Conservation (phyloP, 2,113 vertebrate species). For the Cyphomyrus discorhynchus region DNA sequence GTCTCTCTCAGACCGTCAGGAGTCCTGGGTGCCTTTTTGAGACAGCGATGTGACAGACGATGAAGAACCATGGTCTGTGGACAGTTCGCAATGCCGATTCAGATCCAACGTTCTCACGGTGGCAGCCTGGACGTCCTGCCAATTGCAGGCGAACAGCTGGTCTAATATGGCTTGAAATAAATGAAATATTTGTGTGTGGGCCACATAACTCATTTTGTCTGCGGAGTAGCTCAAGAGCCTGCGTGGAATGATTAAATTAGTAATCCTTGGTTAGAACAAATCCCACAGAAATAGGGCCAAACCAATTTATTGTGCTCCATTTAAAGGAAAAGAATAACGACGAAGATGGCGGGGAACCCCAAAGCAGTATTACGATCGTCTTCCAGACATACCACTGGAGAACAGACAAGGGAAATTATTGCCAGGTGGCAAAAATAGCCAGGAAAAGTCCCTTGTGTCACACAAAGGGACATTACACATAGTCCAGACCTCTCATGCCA, state of each 20-base stretch:
- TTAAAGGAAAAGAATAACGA: slow-evolving; percentile 1
- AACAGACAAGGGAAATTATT: neutral
- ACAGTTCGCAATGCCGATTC: neutral
- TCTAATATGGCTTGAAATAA: neutral
- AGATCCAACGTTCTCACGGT: neutral
- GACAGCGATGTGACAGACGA: neutral
- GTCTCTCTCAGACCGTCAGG: neutral
- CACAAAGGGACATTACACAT: neutral
- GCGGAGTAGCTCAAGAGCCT: neutral
- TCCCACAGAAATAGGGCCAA: neutral
- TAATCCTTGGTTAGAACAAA: neutral
- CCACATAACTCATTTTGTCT: neutral
- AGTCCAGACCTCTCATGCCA: neutral
- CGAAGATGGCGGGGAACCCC: neutral
- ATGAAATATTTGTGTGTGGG: neutral
- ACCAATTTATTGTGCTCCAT: neutral
- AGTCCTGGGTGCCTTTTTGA: neutral
- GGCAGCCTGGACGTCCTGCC: neutral
- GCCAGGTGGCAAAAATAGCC: neutral
- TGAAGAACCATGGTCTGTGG: neutral
- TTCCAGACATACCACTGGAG: neutral
- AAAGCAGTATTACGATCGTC: neutral
- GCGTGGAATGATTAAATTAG: neutral
- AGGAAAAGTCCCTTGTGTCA: neutral
- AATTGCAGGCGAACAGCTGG: neutral